A percentile compares a stretch with the other conserved stretches of the same genome.
Evolutionary conservation across 1,140 invertebrate species (phyloP).

Genomic region (Drosophila ambigua): DNA sequence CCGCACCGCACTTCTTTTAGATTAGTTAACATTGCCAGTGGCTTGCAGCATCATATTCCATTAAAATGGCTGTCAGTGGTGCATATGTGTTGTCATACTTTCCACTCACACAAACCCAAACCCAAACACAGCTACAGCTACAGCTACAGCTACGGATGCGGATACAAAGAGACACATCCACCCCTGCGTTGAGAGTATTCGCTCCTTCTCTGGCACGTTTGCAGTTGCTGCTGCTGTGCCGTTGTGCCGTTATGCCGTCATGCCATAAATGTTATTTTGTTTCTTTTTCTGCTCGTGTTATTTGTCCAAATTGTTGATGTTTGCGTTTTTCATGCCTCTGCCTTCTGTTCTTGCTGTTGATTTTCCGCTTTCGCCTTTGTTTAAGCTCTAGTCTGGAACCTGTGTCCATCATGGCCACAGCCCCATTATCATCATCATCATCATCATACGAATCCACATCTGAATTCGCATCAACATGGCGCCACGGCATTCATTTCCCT

Average conservation of each 20-base stretch:
- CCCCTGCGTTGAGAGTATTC: slow-evolving; percentile 3
- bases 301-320: slow-evolving; percentile 81
- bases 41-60: slow-evolving; percentile 71
- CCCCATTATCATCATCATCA: slow-evolving; percentile 47
- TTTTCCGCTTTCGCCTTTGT: slow-evolving; percentile 55
- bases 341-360: slow-evolving; percentile 39
- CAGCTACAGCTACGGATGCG: background rate
- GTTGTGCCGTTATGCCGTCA: slow-evolving; percentile 43
- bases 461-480: slow-evolving; percentile 17
- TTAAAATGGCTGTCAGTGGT: slow-evolving; percentile 79
- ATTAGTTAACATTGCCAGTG: slow-evolving; percentile 44
- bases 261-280: slow-evolving; percentile 66
- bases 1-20: slow-evolving; percentile 21
- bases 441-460: slow-evolving; percentile 17
- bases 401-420: slow-evolving; percentile 35
- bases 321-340: slow-evolving; percentile 72
- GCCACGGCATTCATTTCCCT: slow-evolving; percentile 23
- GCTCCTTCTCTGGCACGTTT: slow-evolving; percentile 39
- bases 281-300: slow-evolving; percentile 52
- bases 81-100: slow-evolving; percentile 80
- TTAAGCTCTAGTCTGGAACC: slow-evolving; percentile 37
- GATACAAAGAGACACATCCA: slow-evolving; percentile 22
- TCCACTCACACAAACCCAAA: slow-evolving; percentile 35
- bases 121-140: too few relatives aligned
- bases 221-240: slow-evolving; percentile 59